Conservation (phyloP, 1,140 invertebrate species). For the Drosophila malerkotliana region DNA sequence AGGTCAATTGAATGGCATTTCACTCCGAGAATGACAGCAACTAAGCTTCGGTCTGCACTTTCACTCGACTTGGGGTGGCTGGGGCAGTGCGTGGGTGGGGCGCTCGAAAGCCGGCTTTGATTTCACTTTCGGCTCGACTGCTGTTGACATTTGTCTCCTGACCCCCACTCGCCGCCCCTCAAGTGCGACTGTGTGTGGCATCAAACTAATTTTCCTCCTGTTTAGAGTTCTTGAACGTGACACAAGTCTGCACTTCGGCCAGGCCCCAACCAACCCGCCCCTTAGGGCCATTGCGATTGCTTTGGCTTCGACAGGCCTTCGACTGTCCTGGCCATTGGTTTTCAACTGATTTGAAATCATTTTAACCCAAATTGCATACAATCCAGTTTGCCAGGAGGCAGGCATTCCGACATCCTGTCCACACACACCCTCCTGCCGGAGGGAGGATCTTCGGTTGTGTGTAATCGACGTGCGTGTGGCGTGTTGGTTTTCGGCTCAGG, state of each 20-base stretch:
- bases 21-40: slow-evolving; percentile 70
- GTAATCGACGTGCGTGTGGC: slow-evolving; percentile 45
- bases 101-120: slow-evolving; percentile 58
- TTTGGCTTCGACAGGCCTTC: slow-evolving; percentile 37
- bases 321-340: slow-evolving; percentile 48
- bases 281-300: slow-evolving; percentile 6
- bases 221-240: slow-evolving; percentile 79
- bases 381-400: slow-evolving; percentile 63
- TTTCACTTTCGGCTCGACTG: slow-evolving; percentile 74
- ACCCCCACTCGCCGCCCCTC: neutral
- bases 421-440: neutral
- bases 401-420: slow-evolving; percentile 6
- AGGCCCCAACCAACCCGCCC: slow-evolving; percentile 4
- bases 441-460: slow-evolving; percentile 28
- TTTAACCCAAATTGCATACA: slow-evolving; percentile 77
- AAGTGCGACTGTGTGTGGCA: slow-evolving; percentile 37
- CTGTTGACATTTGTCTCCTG: slow-evolving; percentile 66
- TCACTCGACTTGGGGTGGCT: slow-evolving; percentile 50
- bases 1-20: slow-evolving; percentile 77
- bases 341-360: slow-evolving; percentile 77
- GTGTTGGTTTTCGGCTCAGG: slow-evolving; percentile 14
- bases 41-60: slow-evolving; percentile 66
- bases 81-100: neutral
- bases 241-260: slow-evolving; percentile 69
- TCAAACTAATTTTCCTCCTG: slow-evolving; percentile 79